Evolutionary conservation across 2,113 vertebrate species (phyloP).

Genomic region (Nannobrachium achirus): DNA sequence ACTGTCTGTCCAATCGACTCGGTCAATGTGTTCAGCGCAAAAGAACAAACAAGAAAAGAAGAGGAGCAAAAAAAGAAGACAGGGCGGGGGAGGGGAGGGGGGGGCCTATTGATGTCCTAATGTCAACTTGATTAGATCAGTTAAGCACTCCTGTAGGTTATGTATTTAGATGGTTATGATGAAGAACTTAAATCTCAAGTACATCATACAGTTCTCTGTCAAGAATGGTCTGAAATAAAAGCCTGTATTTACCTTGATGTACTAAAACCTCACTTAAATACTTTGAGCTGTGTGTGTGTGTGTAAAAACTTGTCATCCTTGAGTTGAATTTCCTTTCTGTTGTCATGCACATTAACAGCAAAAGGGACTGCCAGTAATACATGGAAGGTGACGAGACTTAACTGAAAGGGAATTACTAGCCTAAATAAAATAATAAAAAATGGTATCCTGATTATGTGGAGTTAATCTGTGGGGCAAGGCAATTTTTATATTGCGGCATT

Average conservation of each 20-base stretch:
- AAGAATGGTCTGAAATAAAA: constrained; percentile 67
- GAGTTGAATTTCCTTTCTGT: constrained; percentile 71
- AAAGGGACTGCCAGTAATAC: constrained; percentile 66
- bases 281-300: constrained; percentile 67
- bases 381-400: constrained; percentile 63
- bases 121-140: constrained; percentile 57
- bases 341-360: constrained; percentile 70
- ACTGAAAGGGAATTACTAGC: constrained; percentile 71
- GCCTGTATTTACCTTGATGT: constrained; percentile 75
- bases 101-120: constrained; percentile 41
- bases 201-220: constrained; percentile 64
- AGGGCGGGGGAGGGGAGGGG: constrained; percentile 37
- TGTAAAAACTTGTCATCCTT: constrained; percentile 66
- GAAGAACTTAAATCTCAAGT: constrained; percentile 63
- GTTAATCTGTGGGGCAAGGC: constrained; percentile 15
- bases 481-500: not conserved
- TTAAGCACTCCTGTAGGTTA: constrained; percentile 71
- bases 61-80: constrained; percentile 22
- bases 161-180: constrained; percentile 71
- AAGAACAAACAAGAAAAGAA: constrained; percentile 37
- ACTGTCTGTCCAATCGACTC: constrained; percentile 33
- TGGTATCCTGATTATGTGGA: constrained; percentile 31
- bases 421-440: constrained; percentile 68
- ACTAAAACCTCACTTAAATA: constrained; percentile 67
- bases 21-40: constrained; percentile 21